phyloP scores from a whole-genome alignment of 2,113 vertebrate genomes.

The Globicephala melas region DNA sequence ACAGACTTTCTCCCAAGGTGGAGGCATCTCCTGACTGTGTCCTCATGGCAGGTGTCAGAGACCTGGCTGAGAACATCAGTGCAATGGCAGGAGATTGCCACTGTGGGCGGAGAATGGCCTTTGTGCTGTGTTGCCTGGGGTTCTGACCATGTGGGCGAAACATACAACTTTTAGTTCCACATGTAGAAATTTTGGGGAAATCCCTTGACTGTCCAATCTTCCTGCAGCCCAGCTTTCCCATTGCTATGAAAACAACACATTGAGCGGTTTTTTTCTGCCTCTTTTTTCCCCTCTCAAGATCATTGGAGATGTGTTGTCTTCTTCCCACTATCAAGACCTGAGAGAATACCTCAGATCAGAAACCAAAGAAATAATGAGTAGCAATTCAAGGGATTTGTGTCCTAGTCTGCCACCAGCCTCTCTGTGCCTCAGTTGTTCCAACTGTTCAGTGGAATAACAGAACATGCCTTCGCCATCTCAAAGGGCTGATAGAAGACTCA shows the following conservation, averaged over 20 bases:
- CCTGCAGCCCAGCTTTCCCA: neutral
- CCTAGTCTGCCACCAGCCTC: neutral
- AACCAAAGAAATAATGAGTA: neutral
- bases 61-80: conserved; percentile 26
- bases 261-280: neutral
- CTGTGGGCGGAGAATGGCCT: conserved; percentile 1
- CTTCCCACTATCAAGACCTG: neutral
- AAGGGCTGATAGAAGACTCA: neutral
- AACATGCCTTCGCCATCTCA: neutral
- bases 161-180: conserved; percentile 31
- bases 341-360: neutral
- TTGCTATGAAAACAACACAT: neutral
- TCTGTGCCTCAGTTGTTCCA: neutral
- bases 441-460: neutral
- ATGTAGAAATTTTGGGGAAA: neutral
- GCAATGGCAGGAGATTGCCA: conserved; percentile 32
- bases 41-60: neutral
- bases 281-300: neutral
- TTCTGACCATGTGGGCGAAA: neutral
- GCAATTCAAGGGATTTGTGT: neutral
- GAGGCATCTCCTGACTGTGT: neutral
- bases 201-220: neutral
- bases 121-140: neutral
- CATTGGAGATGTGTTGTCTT: neutral
- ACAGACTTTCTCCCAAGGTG: neutral